These are phyloP conservation scores for Bothrops alternatus DNA, from an alignment of 2,797 vertebrate species.

Conservation along the genomic window DNA sequence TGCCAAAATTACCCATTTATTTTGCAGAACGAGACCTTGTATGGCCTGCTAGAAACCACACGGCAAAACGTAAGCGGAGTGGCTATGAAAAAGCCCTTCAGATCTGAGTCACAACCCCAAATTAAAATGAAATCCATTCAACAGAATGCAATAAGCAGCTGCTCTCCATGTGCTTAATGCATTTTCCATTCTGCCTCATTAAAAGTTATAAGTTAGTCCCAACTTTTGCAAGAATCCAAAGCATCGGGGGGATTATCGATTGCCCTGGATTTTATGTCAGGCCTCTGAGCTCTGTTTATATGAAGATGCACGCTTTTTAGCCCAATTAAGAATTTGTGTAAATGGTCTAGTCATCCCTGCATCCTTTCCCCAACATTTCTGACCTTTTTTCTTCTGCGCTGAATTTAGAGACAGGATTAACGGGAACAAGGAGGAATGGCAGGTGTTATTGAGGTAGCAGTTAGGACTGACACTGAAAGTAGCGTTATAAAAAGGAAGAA, in stretches of 20 bases:
- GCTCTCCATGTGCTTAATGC: neutral
- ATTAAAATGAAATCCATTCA: neutral
- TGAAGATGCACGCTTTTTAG: neutral
- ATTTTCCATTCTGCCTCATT: neutral
- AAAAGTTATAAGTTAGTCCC: neutral
- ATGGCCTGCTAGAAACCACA: neutral
- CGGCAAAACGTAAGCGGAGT: neutral
- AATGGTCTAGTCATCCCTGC: neutral
- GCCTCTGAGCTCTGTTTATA: neutral
- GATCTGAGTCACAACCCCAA: neutral
- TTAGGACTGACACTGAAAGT: neutral
- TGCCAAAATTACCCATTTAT: neutral
- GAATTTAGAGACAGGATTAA: neutral
- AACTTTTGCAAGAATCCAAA: neutral
- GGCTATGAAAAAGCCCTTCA: neutral
- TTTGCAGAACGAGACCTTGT: neutral
- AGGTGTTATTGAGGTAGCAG: slow-evolving; percentile 5
- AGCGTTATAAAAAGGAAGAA: neutral
- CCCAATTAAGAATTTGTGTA: neutral
- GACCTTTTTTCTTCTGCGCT: neutral
- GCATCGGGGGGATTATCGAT: neutral
- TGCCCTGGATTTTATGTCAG: neutral
- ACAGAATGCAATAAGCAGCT: neutral
- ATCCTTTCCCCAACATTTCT: neutral
- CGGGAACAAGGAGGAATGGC: neutral